Evolutionary conservation across 2,797 vertebrate genomes (phyloP).

Genomic region (Helostoma temminkii): DNA sequence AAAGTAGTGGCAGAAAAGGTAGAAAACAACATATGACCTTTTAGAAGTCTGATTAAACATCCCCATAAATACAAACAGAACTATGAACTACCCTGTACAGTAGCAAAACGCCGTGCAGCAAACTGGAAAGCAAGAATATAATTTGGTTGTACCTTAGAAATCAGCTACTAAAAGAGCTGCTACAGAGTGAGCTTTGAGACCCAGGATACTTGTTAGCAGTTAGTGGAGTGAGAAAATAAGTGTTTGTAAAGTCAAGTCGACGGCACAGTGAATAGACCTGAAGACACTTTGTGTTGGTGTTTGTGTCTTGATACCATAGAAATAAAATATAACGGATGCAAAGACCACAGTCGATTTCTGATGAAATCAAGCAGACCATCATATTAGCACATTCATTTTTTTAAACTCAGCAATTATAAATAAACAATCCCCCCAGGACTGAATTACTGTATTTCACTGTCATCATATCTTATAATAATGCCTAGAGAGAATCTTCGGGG

Average conservation of each 20-base stretch:
- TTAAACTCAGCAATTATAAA: conserved; percentile 1
- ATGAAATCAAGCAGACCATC: neutral
- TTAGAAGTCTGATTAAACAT: conserved; percentile 29
- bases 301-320: neutral
- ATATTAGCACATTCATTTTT: neutral
- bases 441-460: conserved; percentile 30
- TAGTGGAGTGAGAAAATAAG: conserved; percentile 14
- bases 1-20: neutral
- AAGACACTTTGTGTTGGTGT: neutral
- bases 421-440: neutral
- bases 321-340: conserved; percentile 1
- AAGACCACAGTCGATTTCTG: neutral
- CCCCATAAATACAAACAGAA: conserved; percentile 19
- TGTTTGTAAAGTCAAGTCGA: neutral
- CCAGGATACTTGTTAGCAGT: conserved; percentile 29
- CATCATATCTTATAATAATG: conserved; percentile 8
- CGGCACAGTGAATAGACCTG: neutral
- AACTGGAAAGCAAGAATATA: neutral
- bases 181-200: conserved; percentile 1
- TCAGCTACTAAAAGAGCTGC: neutral
- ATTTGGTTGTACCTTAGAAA: neutral
- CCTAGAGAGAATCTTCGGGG: conserved; percentile 18
- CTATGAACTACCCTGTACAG: neutral
- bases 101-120: neutral
- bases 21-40: conserved; percentile 41